These are phyloP conservation scores for Dufourea novaeangliae DNA, from an alignment of 1,140 invertebrate genomes.

Conservation along the genomic window DNA sequence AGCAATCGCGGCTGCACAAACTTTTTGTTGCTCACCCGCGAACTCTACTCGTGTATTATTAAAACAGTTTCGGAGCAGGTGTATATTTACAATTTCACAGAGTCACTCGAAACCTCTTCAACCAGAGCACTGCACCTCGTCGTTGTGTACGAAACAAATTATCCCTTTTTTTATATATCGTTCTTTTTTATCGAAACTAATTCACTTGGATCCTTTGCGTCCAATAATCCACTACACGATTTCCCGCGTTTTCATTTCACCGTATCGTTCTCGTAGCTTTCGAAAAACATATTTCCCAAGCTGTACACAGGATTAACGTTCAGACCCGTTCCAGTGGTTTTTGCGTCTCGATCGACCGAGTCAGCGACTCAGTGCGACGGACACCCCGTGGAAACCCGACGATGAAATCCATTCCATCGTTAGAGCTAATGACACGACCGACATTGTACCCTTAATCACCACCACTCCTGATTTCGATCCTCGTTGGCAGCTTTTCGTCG, in stretches of 20 bases:
- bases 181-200: background rate
- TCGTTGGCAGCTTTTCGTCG: background rate
- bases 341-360: background rate
- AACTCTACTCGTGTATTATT: constrained; percentile 27
- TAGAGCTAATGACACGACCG: background rate
- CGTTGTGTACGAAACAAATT: background rate
- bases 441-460: background rate
- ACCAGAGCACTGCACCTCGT: background rate
- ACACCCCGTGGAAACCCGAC: background rate
- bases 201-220: background rate
- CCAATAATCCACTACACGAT: background rate
- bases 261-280: too few relatives aligned
- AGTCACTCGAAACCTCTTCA: background rate
- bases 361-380: background rate
- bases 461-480: background rate
- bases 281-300: background rate
- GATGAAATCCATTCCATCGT: constrained; percentile 4
- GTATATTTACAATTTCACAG: background rate
- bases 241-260: background rate
- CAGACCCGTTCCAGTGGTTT: background rate
- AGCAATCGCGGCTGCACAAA: background rate
- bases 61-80: background rate
- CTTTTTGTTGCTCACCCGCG: background rate
- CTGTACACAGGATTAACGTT: background rate
- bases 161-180: background rate